Evolutionary conservation across 2,888 invertebrate genomes (phyloP).

Genomic region (Phengaris arion): DNA sequence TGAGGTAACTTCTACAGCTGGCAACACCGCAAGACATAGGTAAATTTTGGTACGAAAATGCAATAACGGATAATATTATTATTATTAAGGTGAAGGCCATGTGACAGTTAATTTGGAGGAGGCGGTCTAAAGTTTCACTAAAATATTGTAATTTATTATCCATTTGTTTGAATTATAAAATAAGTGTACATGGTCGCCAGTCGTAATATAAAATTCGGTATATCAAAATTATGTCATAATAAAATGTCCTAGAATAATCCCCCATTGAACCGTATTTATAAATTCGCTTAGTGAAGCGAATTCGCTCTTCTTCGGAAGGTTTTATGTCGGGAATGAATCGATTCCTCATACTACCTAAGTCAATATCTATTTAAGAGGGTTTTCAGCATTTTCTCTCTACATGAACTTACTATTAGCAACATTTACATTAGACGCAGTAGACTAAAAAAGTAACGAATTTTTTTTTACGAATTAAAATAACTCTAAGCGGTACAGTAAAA

Average conservation of each 20-base stretch:
- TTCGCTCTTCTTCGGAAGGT: slow-evolving; percentile 2
- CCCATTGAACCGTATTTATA: slow-evolving; percentile 19
- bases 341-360: slow-evolving; percentile 10
- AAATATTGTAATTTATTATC: too few species aligned
- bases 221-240: neutral
- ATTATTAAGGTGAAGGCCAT: too few species aligned
- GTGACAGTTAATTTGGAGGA: too few species aligned
- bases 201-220: neutral
- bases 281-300: slow-evolving; percentile 24
- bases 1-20: too few species aligned
- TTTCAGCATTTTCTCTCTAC: neutral
- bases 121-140: too few species aligned
- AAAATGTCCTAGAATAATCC: slow-evolving; percentile 10
- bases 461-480: neutral
- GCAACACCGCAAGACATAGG: too few species aligned
- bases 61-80: too few species aligned
- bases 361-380: slow-evolving; percentile 10
- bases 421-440: neutral
- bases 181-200: neutral
- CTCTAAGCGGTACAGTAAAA: neutral
- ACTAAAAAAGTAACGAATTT: neutral
- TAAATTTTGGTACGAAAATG: too few species aligned
- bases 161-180: too few species aligned
- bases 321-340: slow-evolving; percentile 15
- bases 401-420: neutral